A percentile compares a stretch with the other conserved stretches of the same genome.
Conservation (phyloP, 2,888 invertebrate genomes). For the Nephrotoma guestfalica region DNA sequence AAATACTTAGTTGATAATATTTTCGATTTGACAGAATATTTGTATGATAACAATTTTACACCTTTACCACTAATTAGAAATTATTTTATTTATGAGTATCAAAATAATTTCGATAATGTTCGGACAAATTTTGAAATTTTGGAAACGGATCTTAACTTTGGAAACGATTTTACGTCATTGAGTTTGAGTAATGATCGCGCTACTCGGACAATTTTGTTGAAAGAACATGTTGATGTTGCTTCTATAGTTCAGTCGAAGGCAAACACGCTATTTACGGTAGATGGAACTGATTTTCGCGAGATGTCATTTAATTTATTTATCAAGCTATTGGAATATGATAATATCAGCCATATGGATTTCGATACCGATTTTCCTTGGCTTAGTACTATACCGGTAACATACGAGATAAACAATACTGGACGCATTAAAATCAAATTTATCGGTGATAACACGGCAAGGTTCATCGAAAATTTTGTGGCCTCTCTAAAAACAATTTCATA, state of each 20-base stretch:
- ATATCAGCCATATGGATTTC: neutral
- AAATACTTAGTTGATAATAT: neutral
- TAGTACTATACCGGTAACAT: neutral
- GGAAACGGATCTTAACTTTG: no score
- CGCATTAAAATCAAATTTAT: neutral
- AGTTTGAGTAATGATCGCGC: no score
- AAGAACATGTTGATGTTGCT: neutral
- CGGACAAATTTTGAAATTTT: neutral
- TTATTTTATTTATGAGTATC: neutral
- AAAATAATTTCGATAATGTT: neutral
- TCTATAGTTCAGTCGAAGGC: neutral
- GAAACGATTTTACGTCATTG: no score
- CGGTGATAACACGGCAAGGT: neutral
- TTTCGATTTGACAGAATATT: neutral
- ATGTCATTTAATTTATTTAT: neutral
- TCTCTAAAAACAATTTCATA: neutral
- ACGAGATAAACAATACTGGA: neutral
- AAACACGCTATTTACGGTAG: neutral
- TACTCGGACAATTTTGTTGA: neutral
- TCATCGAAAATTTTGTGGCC: neutral
- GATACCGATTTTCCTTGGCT: neutral
- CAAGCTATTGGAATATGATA: neutral
- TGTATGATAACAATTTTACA: neutral
- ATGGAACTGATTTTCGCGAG: neutral
- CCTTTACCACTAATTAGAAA: neutral